These are phyloP conservation scores for Podarcis muralis DNA, from an alignment of 2,113 vertebrate genomes.

Conservation along the genomic window DNA sequence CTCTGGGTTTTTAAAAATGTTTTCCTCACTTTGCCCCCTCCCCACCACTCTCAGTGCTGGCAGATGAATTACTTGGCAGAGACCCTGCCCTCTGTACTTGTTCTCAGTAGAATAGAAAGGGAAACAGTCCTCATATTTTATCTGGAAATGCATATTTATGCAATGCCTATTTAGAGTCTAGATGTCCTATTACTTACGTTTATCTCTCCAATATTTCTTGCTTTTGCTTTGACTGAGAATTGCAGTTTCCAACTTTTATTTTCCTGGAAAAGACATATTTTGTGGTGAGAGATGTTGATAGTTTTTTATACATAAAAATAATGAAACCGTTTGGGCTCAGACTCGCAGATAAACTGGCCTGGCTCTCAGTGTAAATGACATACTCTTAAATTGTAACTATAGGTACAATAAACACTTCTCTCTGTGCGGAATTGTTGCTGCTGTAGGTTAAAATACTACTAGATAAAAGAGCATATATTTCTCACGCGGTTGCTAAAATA, in stretches of 20 bases:
- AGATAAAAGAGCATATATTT: not conserved
- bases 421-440: not conserved
- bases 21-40: not conserved
- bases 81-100: not conserved
- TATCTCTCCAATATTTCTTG: not conserved
- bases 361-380: not conserved
- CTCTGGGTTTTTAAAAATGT: not conserved
- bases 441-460: not conserved
- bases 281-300: not conserved
- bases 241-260: too few species aligned
- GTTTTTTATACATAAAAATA: not conserved
- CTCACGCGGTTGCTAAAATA: not conserved
- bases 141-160: not conserved
- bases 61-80: not conserved
- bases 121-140: not conserved
- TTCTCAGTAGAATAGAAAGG: not conserved
- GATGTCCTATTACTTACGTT: not conserved
- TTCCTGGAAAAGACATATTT: not conserved
- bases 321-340: not conserved
- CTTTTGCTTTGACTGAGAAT: not conserved
- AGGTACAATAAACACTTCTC: not conserved
- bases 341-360: not conserved
- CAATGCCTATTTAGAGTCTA: not conserved
- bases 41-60: not conserved
- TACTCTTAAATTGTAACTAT: not conserved